Percentiles rank a stretch among this genome's conserved stretches.
Evolutionary conservation across 2,888 invertebrate genomes (phyloP).

Genomic region (Graphium colonna): DNA sequence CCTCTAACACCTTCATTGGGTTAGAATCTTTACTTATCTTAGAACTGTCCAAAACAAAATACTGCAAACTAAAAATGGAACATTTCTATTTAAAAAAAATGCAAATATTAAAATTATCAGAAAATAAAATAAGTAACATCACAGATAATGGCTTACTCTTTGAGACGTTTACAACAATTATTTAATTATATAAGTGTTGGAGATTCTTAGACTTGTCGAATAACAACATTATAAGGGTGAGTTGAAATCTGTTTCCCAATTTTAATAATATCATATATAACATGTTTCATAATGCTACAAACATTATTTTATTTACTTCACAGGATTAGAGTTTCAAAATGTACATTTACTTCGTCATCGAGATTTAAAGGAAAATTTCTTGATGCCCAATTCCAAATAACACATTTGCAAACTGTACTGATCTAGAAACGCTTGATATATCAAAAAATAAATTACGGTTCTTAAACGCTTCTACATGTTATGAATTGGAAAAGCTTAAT

Average conservation of each 20-base stretch:
- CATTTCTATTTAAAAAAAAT: slow-evolving; percentile 80
- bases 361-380: slow-evolving; percentile 84
- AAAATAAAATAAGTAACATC: slow-evolving; percentile 82
- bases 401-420: slow-evolving; percentile 77
- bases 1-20: slow-evolving; percentile 78
- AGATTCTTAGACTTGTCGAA: slow-evolving; percentile 76
- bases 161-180: slow-evolving; percentile 72
- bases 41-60: slow-evolving; percentile 85
- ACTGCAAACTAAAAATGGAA: slow-evolving; percentile 76
- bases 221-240: slow-evolving; percentile 74
- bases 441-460: slow-evolving; percentile 84
- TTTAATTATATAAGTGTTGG: slow-evolving; percentile 73
- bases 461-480: slow-evolving; percentile 80
- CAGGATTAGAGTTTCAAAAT: slow-evolving; percentile 76
- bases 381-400: slow-evolving; percentile 77
- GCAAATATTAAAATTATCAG: slow-evolving; percentile 83
- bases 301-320: slow-evolving; percentile 59
- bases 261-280: neutral
- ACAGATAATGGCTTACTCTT: slow-evolving; percentile 77
- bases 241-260: slow-evolving; percentile 30
- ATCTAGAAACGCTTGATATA: slow-evolving; percentile 83
- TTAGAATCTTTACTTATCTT: slow-evolving; percentile 82
- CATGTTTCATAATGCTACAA: neutral
- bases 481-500: slow-evolving; percentile 82
- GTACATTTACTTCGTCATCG: slow-evolving; percentile 80